A percentile compares a stretch with the other conserved stretches of the same genome.
These are phyloP conservation scores for Sesamia inferens DNA, from an alignment of 2,888 invertebrate species.

Conservation along the genomic window DNA sequence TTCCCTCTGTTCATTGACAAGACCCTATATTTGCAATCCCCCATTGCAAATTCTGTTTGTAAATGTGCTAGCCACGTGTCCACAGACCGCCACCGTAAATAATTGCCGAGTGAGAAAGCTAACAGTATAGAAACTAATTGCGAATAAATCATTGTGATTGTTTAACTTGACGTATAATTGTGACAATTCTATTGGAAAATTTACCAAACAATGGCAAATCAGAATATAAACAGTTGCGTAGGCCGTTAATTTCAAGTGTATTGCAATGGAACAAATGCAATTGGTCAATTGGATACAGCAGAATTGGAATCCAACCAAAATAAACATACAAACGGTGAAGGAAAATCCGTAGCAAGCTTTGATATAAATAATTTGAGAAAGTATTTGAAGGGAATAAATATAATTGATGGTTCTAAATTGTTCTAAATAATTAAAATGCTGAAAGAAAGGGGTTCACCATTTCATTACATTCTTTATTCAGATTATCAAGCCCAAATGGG, in stretches of 20 bases:
- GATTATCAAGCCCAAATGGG: conserved; percentile 9
- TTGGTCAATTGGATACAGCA: not conserved
- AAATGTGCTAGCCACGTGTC: conserved; percentile 62
- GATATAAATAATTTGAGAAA: not conserved
- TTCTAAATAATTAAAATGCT: not conserved
- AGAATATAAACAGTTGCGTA: conserved; percentile 32
- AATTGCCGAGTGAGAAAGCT: conserved; percentile 61
- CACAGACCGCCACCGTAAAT: conserved; percentile 51
- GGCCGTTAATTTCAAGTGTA: conserved; percentile 10
- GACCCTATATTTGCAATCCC: conserved; percentile 41
- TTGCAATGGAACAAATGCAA: conserved; percentile 2
- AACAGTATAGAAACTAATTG: conserved; percentile 71
- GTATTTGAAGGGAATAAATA: not conserved
- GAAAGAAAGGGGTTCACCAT: not conserved
- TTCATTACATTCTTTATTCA: not conserved
- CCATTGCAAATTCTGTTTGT: conserved; percentile 36
- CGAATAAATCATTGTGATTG: conserved; percentile 72
- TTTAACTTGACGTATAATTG: conserved; percentile 48
- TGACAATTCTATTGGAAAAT: conserved; percentile 41
- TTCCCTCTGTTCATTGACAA: conserved; percentile 35
- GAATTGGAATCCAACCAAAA: not conserved
- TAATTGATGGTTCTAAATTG: not conserved
- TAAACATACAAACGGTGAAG: not conserved
- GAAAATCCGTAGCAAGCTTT: not conserved
- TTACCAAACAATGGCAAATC: conserved; percentile 47